Conservation (phyloP, 2,888 invertebrate genomes). For the Scelioninae gen. 1 region DNA sequence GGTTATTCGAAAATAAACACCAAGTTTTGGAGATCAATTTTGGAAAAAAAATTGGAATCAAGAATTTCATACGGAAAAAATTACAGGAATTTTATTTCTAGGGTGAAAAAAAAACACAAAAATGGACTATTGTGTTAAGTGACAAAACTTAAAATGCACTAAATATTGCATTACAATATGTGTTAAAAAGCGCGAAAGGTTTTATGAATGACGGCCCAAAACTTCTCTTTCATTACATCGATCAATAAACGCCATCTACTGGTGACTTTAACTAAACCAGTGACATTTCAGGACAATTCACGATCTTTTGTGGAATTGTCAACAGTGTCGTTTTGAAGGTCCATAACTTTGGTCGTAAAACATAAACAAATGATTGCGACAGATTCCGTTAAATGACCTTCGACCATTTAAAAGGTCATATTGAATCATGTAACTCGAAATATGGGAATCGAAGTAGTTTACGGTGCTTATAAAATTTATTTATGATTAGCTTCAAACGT, state of each 20-base stretch:
- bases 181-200: no score
- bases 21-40: no score
- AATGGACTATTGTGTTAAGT: no score
- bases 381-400: slow-evolving; percentile 8
- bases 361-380: background rate
- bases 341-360: slow-evolving; percentile 10
- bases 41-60: no score
- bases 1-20: no score
- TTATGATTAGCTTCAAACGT: background rate
- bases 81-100: no score
- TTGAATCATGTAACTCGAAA: no score
- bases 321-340: slow-evolving; percentile 27
- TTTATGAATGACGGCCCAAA: slow-evolving; percentile 55
- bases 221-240: slow-evolving; percentile 58
- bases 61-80: no score
- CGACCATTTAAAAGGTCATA: background rate
- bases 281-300: slow-evolving; percentile 15
- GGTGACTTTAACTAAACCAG: slow-evolving; percentile 45
- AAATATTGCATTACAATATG: no score
- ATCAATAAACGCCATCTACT: slow-evolving; percentile 60
- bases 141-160: no score
- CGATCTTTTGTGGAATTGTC: slow-evolving; percentile 12
- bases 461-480: background rate
- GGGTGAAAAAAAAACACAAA: no score
- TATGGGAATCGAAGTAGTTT: no score